phyloP scores from a whole-genome alignment of 1,140 invertebrate genomes.

The Pteromalus puparum region DNA sequence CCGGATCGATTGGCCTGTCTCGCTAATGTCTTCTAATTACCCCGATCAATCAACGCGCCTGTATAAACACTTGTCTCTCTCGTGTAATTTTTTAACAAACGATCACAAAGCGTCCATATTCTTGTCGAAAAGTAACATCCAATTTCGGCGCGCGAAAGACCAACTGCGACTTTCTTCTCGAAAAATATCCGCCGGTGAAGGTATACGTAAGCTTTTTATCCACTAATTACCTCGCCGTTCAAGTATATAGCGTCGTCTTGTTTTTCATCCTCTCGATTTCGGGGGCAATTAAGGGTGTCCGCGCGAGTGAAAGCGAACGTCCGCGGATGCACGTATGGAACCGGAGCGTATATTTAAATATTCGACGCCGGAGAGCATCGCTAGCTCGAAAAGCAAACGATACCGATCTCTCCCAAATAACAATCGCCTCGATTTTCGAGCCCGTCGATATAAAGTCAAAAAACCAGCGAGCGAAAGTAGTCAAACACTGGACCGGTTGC shows the following conservation, averaged over 20 bases:
- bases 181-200: not conserved
- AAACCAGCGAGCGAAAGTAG: not conserved
- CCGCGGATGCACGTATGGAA: not conserved
- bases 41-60: not conserved
- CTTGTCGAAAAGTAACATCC: too few relatives aligned
- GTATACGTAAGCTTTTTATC: not conserved
- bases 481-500: not conserved
- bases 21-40: not conserved
- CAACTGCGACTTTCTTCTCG: not conserved
- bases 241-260: not conserved
- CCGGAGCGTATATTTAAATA: not conserved
- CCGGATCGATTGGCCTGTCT: too few relatives aligned
- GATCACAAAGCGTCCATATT: too few relatives aligned
- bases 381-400: not conserved
- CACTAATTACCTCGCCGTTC: not conserved
- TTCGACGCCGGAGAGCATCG: not conserved
- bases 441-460: too few relatives aligned
- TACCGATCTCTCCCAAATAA: not conserved
- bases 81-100: not conserved
- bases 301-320: not conserved
- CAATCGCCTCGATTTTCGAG: too few relatives aligned
- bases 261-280: not conserved
- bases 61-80: not conserved
- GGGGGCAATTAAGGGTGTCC: not conserved
- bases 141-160: not conserved